Evolutionary conservation across 2,797 vertebrate species (phyloP), one percentile per base, ranked within the genome.

Genomic region (Mus spretus): DNA sequence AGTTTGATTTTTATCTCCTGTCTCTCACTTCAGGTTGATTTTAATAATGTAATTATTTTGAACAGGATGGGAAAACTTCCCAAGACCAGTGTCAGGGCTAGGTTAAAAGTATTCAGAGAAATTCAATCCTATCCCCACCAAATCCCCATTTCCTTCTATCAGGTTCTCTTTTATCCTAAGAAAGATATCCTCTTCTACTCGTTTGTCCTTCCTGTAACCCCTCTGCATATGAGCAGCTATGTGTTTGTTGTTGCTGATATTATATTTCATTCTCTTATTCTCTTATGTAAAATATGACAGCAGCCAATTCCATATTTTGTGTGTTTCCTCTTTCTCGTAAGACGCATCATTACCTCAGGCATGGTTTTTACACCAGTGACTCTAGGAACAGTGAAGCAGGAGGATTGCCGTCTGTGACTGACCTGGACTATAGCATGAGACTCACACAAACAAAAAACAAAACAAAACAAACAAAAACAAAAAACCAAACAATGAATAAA

Each of bases 91-190:
- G 17, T 75, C 34, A 40, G 40, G 89, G 40, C 20, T 47, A 63
- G 88, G 40, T 24, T 13, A 11, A 81, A 77, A n/a, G 22, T 13
- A 15, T 19, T 59, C 63, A 80, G 57, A 50, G 34, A 34, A 72
- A 31, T 67, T 14, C 28, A 11, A 28, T 47, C 61, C 6, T 8
- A 13, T 0, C 9, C 2, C 7, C 1, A 5, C 1, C 37, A 12
- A 9, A 11, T 0, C 1, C 22, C 7, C 28, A 1, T 20, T 65
- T 74, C 61, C 19, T 59, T 57, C 59, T 14, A 28, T n/a, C 20
- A 53, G 15, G 1, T 26, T 80, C 11, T 70, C 34, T 3, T 20
- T 31, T 28, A 15, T 3, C 37, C 7, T 44, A 57, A 63, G 19
- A 17, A 50, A 57, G 22, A 0, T 2, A 17, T 55, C 26, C 19